Base-by-base conservation (phyloP, 1,140 invertebrate species). In the Dryas iulia region DNA sequence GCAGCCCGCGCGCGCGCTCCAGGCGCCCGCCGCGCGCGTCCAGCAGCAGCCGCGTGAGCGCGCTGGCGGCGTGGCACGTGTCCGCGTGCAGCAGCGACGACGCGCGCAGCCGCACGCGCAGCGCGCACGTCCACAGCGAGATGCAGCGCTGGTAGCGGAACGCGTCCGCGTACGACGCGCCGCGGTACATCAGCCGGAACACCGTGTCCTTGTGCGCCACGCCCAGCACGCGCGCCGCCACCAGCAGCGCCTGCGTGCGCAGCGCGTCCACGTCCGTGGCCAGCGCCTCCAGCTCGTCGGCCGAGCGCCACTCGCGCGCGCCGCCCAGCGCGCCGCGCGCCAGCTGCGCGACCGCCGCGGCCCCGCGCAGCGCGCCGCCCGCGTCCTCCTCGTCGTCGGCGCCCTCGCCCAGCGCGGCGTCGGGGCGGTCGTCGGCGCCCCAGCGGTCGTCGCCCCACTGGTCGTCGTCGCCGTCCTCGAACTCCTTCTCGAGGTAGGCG, bases 101-200 rank as follows among this genome's bases (percentile, higher is more conserved):
- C 71, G 81, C 73, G 84, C 91, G 61, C 93, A 94, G 91, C 4
- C 93, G 93, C 71, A 95, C 95, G 39, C 94, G 94, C 14, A 98
- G 91, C 26, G 96, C 95, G 87, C 96, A 94, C 66, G 93, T 92
- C 97, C 97, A 98, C 14, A 98, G 90, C 89, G 97, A 95, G 66
- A 98, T 96, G 84, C 97, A 98, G 59, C 95, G 93, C 81, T 97
- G 96, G 89, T 97, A 96, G 69, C 96, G 94, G 67, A 97, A 90
- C 18, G 96, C 94, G 86, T 98, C 97, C 0, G 96, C 97, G 91
- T 97, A 98, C 0, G 96, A 95, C 3, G 97, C 97, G 35, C 97
- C 97, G 65, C 97, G 91, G 74, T 89, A 93, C 74, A 93, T 93
- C 59, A 93, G 82, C 39, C 96, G 93, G 76, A 97, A 97, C n/a